Base-by-base conservation (phyloP, 2,797 vertebrate genomes). In the Alcedo quadribrachys region DNA sequence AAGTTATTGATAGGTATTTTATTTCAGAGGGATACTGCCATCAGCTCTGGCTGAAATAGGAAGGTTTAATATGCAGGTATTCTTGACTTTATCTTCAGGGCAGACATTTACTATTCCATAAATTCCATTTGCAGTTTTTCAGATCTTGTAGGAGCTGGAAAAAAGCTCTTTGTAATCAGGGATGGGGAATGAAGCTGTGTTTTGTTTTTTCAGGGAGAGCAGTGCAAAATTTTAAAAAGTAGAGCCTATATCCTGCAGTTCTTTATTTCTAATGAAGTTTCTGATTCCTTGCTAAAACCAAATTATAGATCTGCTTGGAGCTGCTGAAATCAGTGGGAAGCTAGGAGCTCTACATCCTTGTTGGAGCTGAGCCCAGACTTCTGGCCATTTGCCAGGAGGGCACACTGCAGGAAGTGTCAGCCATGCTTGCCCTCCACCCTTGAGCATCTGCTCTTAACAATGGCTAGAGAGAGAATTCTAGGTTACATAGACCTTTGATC, bases 321-420 rank as follows among this genome's bases (percentile, higher is more conserved):
- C 33, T 70, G 70, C 55, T 79, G 78, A 79, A 81, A 92, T 46
- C 90, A 93, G 69, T 69, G 79, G 65, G 58, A 78, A 87, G 32
- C 74, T 68, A 28, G 66, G 54, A 87, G 68, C 27, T 85, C 73
- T 76, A 62, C 62, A 83, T 78, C 60, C 35, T 61, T 53, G 45
- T 35, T 94, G 92, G 91, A 95, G 57, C 51, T 55, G 87, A 71
- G 92, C 89, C 89, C 82, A 83, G 81, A 15, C 19, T 43, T 37
- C 17, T 81, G 66, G 68, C 86, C 54, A 9, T 1, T 1, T 80
- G 62, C 73, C 0, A 1, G 68, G 57, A 28, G 79, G 58, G 54
- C 69, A 68, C 48, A 33, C 89, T 81, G 68, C 66, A 85, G 87
- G 88, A 83, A 85, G 58, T 57, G 62, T 71, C 68, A 85, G 37